Evolutionary conservation across 2,113 vertebrate species (phyloP).

Genomic region (Antechinus stuartii): DNA sequence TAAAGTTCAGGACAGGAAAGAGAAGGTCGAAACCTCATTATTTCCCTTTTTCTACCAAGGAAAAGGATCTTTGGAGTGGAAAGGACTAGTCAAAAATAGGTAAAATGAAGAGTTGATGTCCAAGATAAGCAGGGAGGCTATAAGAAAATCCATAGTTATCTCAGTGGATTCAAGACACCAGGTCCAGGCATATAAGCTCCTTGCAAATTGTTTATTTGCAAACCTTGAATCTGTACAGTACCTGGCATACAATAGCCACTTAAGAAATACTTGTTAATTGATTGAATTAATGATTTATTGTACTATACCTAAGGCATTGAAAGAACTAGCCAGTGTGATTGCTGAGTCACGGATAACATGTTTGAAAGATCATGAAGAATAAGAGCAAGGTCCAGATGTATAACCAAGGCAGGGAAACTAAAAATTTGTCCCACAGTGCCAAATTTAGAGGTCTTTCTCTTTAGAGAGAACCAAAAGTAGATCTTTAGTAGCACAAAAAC

Average conservation of each 20-base stretch:
- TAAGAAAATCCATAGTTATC: neutral
- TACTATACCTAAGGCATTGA: neutral
- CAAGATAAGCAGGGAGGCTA: neutral
- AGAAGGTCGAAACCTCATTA: neutral
- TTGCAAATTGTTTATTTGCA: neutral
- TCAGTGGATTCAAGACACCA: neutral
- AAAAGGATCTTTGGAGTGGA: neutral
- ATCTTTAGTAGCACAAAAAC: neutral
- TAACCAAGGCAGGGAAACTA: neutral
- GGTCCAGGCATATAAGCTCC: neutral
- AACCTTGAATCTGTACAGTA: neutral
- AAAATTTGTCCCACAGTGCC: neutral
- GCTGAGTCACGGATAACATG: neutral
- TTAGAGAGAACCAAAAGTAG: neutral
- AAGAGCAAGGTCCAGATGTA: neutral
- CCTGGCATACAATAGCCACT: neutral
- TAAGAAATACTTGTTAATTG: neutral
- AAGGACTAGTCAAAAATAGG: neutral
- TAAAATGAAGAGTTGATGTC: neutral
- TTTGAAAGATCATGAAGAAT: neutral
- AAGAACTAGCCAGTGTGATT: neutral
- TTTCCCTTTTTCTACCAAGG: neutral
- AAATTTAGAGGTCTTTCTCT: neutral
- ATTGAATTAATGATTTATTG: neutral
- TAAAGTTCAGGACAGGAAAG: neutral